Evolutionary conservation across 2,797 vertebrate genomes (phyloP), one percentile per base, ranked within the genome.

Genomic region (Peromyscus eremicus): DNA sequence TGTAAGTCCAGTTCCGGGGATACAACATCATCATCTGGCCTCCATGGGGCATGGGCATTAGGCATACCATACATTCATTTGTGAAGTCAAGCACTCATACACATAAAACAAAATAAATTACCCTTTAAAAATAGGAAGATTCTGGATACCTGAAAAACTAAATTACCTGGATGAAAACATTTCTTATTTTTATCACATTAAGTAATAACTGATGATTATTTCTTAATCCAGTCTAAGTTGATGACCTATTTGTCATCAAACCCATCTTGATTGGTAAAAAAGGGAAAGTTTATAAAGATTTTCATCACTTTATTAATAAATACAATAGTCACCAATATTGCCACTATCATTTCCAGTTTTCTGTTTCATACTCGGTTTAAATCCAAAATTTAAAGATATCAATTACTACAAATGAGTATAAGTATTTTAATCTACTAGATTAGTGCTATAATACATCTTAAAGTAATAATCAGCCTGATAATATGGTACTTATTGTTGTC

Each of bases 351-450:
- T 86, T 43, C 12, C 1, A 60, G 32, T 27, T 62, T 88, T 27
- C 71, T 60, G 9, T 57, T 40, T 85, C 91, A 57, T 80, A 71
- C 3, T 91, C 82, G 11, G 25, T 9, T 76, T 96, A 91, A 91
- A 85, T 46, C 25, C 3, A 89, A 92, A 64, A 73, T 89, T 93
- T 93, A 40, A 79, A 89, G 21, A 62, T 89, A 80, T 89, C 62
- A 94, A 34, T 86, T 94, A 46, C 91, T 23, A 9, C 52, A 76
- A 57, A 49, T 10, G 17, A 71, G 23, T 43, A 23, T 37, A 94
- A 46, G 93, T 86, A 77, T 73, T 89, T 81, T 89, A 93, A 91
- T 29, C 9, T 89, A 70, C 32, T 87, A 90, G 11, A 91, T 85
- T 46, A 93, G 70, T 46, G 55, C 6, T 43, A 21, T 64, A 84